A percentile compares a stretch with the other conserved stretches of the same genome.
Conservation (phyloP, 1,140 invertebrate genomes). For the Lerema accius region DNA sequence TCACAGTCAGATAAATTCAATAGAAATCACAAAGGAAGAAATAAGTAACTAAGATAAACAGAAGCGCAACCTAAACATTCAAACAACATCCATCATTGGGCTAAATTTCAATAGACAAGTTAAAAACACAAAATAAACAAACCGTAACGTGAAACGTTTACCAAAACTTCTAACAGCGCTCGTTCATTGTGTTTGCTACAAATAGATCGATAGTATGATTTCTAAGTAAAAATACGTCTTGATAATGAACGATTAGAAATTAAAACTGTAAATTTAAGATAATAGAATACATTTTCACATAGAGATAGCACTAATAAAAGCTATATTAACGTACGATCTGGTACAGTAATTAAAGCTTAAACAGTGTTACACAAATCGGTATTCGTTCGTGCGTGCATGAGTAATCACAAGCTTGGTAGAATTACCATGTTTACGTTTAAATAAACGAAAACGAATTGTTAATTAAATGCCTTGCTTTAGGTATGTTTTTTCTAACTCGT, state of each 20-base stretch:
- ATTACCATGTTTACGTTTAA: constrained; percentile 1
- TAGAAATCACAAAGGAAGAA: constrained; percentile 8
- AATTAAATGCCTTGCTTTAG: not conserved
- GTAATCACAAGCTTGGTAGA: constrained; percentile 14
- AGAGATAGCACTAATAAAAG: not conserved
- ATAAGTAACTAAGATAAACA: constrained; percentile 23
- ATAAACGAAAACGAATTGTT: constrained; percentile 9
- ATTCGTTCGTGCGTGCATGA: constrained; percentile 7
- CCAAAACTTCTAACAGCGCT: constrained; percentile 35
- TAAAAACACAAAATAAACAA: constrained; percentile 30
- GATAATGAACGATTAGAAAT: constrained; percentile 6
- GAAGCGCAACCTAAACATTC: constrained; percentile 14
- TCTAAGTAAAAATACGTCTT: constrained; percentile 44
- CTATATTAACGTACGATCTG: constrained; percentile 23
- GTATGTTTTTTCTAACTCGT: no score
- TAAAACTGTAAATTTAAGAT: constrained; percentile 8
- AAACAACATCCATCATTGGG: constrained; percentile 28
- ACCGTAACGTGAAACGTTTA: constrained; percentile 24
- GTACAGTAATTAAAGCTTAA: constrained; percentile 46
- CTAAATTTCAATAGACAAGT: constrained; percentile 27
- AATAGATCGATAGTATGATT: constrained; percentile 55
- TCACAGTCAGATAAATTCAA: not conserved
- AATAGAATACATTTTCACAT: constrained; percentile 8
- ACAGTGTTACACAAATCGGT: constrained; percentile 13
- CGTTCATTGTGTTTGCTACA: constrained; percentile 51